phyloP scores from a whole-genome alignment of 2,888 invertebrate species.

The Hyles lineata region DNA sequence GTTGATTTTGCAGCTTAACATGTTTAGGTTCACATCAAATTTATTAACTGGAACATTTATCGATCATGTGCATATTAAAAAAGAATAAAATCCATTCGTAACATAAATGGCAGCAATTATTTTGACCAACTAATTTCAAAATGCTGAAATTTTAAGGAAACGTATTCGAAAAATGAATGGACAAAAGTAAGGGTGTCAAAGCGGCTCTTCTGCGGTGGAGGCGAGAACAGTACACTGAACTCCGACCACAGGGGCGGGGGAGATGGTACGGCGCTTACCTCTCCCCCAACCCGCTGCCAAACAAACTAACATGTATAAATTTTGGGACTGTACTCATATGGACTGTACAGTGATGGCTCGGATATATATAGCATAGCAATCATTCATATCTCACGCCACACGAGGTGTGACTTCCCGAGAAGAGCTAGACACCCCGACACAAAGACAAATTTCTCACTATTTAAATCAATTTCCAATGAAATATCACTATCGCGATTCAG shows the following conservation, averaged over 20 bases:
- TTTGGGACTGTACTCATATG: conserved; percentile 50
- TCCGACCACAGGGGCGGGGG: conserved; percentile 54
- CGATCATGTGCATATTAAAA: too few relatives aligned
- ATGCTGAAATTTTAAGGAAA: not conserved
- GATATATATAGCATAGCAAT: conserved; percentile 43
- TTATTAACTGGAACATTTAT: too few relatives aligned
- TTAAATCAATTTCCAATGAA: conserved; percentile 34
- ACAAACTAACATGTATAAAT: conserved; percentile 45
- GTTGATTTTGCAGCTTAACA: too few relatives aligned
- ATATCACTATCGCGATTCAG: conserved; percentile 51
- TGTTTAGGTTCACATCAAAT: too few relatives aligned
- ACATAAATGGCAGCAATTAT: too few relatives aligned
- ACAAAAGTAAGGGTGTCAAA: conserved; percentile 68
- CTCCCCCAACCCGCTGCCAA: conserved; percentile 55
- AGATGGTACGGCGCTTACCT: conserved; percentile 63
- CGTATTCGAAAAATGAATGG: not conserved
- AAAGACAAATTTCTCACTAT: not conserved
- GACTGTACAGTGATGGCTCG: conserved; percentile 47
- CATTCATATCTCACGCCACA: conserved; percentile 50
- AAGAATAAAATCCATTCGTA: too few relatives aligned
- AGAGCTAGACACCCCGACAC: conserved; percentile 68
- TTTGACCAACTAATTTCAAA: not conserved
- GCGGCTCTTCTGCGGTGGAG: conserved; percentile 68
- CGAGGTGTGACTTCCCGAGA: conserved; percentile 64
- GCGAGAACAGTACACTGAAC: conserved; percentile 77